These are phyloP conservation scores for Cyclina sinensis DNA, from an alignment of 1,140 invertebrate species.

Conservation along the genomic window DNA sequence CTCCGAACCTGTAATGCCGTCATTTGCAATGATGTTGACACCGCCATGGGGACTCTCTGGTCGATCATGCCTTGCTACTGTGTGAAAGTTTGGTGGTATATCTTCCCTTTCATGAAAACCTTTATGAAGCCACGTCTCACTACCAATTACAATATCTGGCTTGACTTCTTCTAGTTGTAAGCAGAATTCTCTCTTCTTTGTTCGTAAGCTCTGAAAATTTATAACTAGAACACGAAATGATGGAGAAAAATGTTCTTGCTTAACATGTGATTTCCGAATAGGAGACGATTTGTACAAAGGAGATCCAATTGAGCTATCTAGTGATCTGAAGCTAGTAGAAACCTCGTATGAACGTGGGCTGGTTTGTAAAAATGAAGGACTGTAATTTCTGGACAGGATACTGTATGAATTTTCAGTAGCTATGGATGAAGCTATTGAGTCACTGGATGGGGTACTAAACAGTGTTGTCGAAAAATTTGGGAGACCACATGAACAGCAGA, in stretches of 20 bases:
- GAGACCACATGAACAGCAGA: constrained; percentile 18
- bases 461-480: constrained; percentile 37
- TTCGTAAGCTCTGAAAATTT: neutral
- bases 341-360: neutral
- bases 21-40: constrained; percentile 14
- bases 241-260: neutral
- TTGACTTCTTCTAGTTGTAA: neutral
- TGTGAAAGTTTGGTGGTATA: neutral
- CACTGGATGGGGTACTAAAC: constrained; percentile 14
- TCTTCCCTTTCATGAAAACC: constrained; percentile 27
- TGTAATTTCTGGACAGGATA: neutral
- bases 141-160: constrained; percentile 32
- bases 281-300: no score
- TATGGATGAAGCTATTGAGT: neutral
- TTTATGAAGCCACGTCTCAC: constrained; percentile 17
- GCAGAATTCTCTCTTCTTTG: neutral
- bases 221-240: neutral
- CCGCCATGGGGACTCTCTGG: neutral
- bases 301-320: neutral
- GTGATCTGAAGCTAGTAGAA: neutral
- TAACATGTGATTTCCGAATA: neutral
- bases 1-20: neutral
- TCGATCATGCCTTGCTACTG: neutral
- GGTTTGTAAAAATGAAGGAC: neutral
- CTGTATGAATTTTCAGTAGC: neutral